A percentile compares a stretch with the other conserved stretches of the same genome.
Evolutionary conservation across 2,797 vertebrate genomes (phyloP).

Genomic region (Rhadinocentrus ornatus): DNA sequence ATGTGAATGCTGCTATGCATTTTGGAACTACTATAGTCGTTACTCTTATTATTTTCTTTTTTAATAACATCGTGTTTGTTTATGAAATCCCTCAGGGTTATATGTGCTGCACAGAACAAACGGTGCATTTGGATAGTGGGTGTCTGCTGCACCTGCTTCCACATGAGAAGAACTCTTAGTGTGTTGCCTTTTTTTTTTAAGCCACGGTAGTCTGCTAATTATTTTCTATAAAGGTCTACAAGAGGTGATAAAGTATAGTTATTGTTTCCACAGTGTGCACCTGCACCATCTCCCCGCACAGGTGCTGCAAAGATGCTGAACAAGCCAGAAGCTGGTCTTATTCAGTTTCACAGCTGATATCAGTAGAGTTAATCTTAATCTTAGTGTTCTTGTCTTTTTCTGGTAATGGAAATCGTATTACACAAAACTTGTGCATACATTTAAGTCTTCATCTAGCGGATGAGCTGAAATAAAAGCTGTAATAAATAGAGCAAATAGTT

Average conservation of each 20-base stretch:
- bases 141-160: conserved; percentile 48
- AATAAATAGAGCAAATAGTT: too few relatives aligned
- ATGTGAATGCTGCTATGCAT: conserved; percentile 12
- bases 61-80: conserved; percentile 18
- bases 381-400: background rate
- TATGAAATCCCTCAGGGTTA: conserved; percentile 23
- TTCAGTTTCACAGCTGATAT: conserved; percentile 12
- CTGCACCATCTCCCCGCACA: conserved; percentile 41
- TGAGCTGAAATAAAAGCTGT: background rate
- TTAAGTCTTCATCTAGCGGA: conserved; percentile 17
- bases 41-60: background rate
- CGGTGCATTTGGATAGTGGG: conserved; percentile 37
- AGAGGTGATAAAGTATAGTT: conserved; percentile 53
- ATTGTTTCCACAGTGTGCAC: conserved; percentile 49
- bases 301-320: conserved; percentile 50
- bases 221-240: conserved; percentile 39
- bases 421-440: background rate
- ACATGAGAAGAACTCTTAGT: conserved; percentile 11
- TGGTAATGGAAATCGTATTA: conserved; percentile 2
- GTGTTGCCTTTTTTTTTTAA: conserved; percentile 15
- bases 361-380: background rate
- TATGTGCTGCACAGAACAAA: conserved; percentile 28
- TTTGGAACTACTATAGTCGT: conserved; percentile 4
- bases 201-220: conserved; percentile 44
- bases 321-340: conserved; percentile 8